phyloP scores from a whole-genome alignment of 2,113 vertebrate species.

The Sialia sialis region DNA sequence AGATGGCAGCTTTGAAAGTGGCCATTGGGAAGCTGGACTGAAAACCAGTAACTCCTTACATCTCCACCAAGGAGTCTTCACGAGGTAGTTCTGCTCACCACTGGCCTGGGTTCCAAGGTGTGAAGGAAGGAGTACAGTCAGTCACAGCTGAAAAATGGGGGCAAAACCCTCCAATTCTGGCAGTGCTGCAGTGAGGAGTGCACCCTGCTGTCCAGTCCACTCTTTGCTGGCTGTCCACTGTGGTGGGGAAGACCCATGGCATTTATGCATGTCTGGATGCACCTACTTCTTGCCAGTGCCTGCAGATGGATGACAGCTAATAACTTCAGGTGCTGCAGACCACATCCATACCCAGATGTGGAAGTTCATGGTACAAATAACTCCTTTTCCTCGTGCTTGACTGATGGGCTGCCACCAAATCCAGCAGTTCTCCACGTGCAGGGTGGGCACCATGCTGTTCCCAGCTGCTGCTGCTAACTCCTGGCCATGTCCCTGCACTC shows the following conservation, averaged over 20 bases:
- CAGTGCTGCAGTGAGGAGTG: background rate
- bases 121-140: background rate
- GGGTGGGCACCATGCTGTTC: fast-evolving
- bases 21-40: background rate
- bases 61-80: background rate
- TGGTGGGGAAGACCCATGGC: background rate
- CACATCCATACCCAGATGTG: background rate
- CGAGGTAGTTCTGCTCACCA: background rate
- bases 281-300: background rate
- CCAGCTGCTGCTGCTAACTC: background rate
- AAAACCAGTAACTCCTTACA: background rate
- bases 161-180: background rate
- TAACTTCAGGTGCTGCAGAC: background rate
- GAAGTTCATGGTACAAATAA: background rate
- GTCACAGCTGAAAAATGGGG: background rate
- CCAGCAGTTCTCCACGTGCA: background rate
- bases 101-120: background rate
- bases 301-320: background rate
- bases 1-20: background rate
- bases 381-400: background rate
- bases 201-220: background rate
- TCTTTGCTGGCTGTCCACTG: background rate
- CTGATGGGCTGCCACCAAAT: fast-evolving
- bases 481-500: fast-evolving
- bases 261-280: background rate